phyloP scores from a whole-genome alignment of 2,797 vertebrate genomes.

The Discoglossus pictus region DNA sequence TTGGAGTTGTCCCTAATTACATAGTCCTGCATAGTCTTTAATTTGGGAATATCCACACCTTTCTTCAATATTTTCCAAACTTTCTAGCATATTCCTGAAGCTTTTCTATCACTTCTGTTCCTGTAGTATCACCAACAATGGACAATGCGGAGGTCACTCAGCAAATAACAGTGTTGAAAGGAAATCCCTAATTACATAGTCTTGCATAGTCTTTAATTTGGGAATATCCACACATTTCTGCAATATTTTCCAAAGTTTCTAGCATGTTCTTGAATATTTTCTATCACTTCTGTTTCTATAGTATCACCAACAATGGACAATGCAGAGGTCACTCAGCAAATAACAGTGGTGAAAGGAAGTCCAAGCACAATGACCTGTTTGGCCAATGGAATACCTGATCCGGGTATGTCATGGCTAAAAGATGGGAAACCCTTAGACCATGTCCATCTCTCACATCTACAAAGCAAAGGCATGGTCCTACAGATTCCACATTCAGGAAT shows the following conservation, averaged over 20 bases:
- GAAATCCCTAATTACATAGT: too few relatives aligned
- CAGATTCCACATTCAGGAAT: slow-evolving; percentile 68
- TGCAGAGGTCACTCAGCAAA: slow-evolving; percentile 80
- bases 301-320: slow-evolving; percentile 89
- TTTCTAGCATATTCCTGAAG: too few relatives aligned
- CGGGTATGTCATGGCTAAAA: slow-evolving; percentile 83
- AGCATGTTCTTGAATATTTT: too few relatives aligned
- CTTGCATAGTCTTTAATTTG: too few relatives aligned
- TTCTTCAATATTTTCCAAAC: too few relatives aligned
- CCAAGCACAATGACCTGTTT: slow-evolving; percentile 75
- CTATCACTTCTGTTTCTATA: slow-evolving; percentile 51
- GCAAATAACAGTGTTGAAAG: slow-evolving; percentile 82
- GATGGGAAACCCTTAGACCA: slow-evolving; percentile 64
- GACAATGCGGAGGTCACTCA: slow-evolving; percentile 81
- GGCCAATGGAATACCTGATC: slow-evolving; percentile 80
- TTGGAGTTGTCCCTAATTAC: too few relatives aligned
- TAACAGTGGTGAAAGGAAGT: slow-evolving; percentile 80
- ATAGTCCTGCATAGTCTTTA: too few relatives aligned
- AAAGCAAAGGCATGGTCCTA: slow-evolving; percentile 77
- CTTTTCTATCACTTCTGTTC: slow-evolving; percentile 6
- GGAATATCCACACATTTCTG: too few relatives aligned
- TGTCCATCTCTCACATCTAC: slow-evolving; percentile 60
- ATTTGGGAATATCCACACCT: too few relatives aligned
- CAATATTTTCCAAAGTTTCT: too few relatives aligned
- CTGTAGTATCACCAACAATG: slow-evolving; percentile 86